Evolutionary conservation across 2,113 vertebrate species (phyloP).

Genomic region (Ctenomys sociabilis): DNA sequence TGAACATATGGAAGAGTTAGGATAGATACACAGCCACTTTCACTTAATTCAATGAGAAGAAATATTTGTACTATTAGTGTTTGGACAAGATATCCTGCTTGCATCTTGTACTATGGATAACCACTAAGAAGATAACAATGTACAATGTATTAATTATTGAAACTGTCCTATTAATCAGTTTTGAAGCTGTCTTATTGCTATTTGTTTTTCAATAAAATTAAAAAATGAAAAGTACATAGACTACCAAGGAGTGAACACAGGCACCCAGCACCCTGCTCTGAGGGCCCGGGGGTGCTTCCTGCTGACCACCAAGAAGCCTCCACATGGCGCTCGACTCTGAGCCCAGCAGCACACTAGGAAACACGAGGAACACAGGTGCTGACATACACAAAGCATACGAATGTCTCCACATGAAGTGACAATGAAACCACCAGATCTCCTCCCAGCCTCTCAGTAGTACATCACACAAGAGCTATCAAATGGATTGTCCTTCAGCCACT

Average conservation of each 20-base stretch:
- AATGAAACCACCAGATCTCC: not conserved
- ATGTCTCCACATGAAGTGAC: not conserved
- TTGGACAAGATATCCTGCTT: no score
- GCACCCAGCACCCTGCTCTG: not conserved
- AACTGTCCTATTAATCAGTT: no score
- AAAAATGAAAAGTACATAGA: constrained; percentile 16
- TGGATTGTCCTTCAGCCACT: not conserved
- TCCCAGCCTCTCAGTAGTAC: not conserved
- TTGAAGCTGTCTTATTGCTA: no score
- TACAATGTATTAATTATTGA: no score
- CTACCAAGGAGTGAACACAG: not conserved
- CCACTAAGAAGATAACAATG: no score
- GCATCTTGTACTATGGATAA: no score
- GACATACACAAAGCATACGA: not conserved
- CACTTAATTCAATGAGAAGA: no score
- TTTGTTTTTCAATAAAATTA: no score
- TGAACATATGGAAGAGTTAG: no score
- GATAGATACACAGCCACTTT: no score
- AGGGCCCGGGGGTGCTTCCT: not conserved
- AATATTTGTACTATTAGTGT: no score
- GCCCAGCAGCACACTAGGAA: not conserved
- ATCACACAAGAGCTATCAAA: not conserved
- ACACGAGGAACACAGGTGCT: not conserved
- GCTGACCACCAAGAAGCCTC: not conserved
- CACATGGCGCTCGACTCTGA: not conserved